Evolutionary conservation across 2,113 vertebrate genomes (phyloP).

Genomic region (zebrafish (Danio rerio)): GRCz12tu NC_133200.1:31372001-31372500

Average conservation of each 20-base stretch:
- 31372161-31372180: neutral
- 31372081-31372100: no score
- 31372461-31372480: slow-evolving; percentile 47
- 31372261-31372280: neutral
- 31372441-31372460: slow-evolving; percentile 67
- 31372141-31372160: no score
- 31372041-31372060: no score
- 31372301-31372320: neutral
- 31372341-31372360: neutral
- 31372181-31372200: neutral
- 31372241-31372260: neutral
- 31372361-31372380: neutral
- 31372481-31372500: slow-evolving; percentile 49
- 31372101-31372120: no score
- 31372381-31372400: neutral
- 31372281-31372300: neutral
- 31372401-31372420: slow-evolving; percentile 42
- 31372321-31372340: neutral
- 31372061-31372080: no score
- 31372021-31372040: no score
- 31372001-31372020: no score
- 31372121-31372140: no score
- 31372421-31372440: slow-evolving; percentile 61
- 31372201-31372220: neutral
- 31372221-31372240: neutral